phyloP scores from a whole-genome alignment of 1,140 invertebrate genomes.

The Thaumatotibia leucotreta region DNA sequence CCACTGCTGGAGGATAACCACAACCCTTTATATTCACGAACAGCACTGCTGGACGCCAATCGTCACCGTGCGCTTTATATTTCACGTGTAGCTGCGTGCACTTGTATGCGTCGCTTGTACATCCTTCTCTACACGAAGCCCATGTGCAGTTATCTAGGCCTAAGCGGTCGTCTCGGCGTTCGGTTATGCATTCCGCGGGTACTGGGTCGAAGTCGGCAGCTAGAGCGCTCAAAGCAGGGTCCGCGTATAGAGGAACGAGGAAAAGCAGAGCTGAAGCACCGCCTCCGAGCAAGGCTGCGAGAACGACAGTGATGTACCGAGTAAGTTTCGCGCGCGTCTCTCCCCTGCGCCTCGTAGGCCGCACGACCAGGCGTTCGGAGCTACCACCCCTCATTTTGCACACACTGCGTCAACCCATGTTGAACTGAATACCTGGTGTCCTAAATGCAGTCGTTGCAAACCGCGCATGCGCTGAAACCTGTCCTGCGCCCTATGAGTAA shows the following conservation, averaged over 20 bases:
- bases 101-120: slow-evolving; percentile 90
- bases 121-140: slow-evolving; percentile 92
- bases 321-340: slow-evolving; percentile 82
- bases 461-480: slow-evolving; percentile 39
- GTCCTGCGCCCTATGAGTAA: slow-evolving; percentile 32
- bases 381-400: slow-evolving; percentile 86
- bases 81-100: slow-evolving; percentile 92
- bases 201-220: slow-evolving; percentile 88
- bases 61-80: slow-evolving; percentile 76
- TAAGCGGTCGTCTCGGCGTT: slow-evolving; percentile 83
- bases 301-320: slow-evolving; percentile 87
- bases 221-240: slow-evolving; percentile 92
- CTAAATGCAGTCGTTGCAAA: slow-evolving; percentile 31
- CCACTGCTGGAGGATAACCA: slow-evolving; percentile 91
- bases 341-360: slow-evolving; percentile 80
- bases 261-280: slow-evolving; percentile 90
- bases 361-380: slow-evolving; percentile 87
- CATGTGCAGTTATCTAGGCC: slow-evolving; percentile 91
- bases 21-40: slow-evolving; percentile 81
- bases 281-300: slow-evolving; percentile 86
- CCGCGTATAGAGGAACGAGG: slow-evolving; percentile 91
- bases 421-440: slow-evolving; percentile 37
- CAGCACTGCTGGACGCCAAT: slow-evolving; percentile 67
- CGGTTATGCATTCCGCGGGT: slow-evolving; percentile 87
- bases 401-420: slow-evolving; percentile 64